Evolutionary conservation across 2,888 invertebrate genomes (phyloP), one percentile per base, ranked within the genome.

Genomic region (Epirrhoe tristata): DNA sequence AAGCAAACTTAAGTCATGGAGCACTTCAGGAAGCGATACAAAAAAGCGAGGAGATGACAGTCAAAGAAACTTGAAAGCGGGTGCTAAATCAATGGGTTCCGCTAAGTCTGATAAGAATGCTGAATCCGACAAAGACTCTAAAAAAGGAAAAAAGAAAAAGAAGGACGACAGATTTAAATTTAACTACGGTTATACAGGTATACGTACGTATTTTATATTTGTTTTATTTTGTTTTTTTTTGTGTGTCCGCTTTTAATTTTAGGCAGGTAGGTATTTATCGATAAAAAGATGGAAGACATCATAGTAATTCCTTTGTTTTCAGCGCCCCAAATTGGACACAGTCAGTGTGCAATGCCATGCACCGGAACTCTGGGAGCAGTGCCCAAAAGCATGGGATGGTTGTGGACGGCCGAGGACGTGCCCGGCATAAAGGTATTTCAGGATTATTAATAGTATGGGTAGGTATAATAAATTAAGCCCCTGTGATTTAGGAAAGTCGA

Each of bases 311-410:
- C 4, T 10, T 43, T 43, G 1, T 16, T 66, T 85, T 39, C 75
- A 93, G 93, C 93, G 54, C 90, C 93, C 69, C 83, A 90, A 74
- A 91, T 91, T 81, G 93, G 93, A 66, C 93, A 93, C 79, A 85
- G 84, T 71, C 79, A 81, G 69, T 93, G 93, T 71, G 83, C 77
- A 43, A 69, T 84, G 70, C 88, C 90, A 43, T 89, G 90, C 76
- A 81, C 80, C 10, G 91, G 90, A 32, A 83, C 81, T 46, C 66
- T 88, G 52, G 79, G 78, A 46, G 70, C 75, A 64, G 93, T 94
- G 32, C 93, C 93, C n/a, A 91, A 87, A 70, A 68, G 72, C 39
- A 93, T 93, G 93, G 93, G 93, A n/a, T 94, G 93, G 93, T 77
- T 93, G 31, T 94, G 93, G 93, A 91, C 82, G 69, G 86, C 91